phyloP scores from a whole-genome alignment of 2,888 invertebrate species.

The Melikaiella ostensackeni region DNA sequence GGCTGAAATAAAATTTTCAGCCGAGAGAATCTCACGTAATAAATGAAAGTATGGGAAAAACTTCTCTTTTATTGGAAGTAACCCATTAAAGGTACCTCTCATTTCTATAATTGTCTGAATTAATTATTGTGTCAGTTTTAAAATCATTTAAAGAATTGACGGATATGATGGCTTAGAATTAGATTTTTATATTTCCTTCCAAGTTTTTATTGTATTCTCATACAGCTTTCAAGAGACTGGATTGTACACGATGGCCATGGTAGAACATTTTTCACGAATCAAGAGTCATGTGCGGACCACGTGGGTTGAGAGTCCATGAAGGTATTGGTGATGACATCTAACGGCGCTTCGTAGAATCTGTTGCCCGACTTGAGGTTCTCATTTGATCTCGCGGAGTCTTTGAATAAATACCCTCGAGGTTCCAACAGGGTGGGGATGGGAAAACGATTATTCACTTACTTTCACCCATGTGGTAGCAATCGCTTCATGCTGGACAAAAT shows the following conservation, averaged over 20 bases:
- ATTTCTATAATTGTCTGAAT: too few species aligned
- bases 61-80: too few species aligned
- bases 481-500: slow-evolving; percentile 46
- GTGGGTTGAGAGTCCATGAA: slow-evolving; percentile 56
- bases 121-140: too few species aligned
- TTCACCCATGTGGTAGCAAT: slow-evolving; percentile 60
- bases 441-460: slow-evolving; percentile 66
- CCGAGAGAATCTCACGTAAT: not conserved
- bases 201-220: not conserved
- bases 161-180: not conserved
- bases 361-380: slow-evolving; percentile 16
- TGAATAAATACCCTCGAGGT: slow-evolving; percentile 52
- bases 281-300: slow-evolving; percentile 65
- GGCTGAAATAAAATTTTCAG: not conserved
- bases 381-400: slow-evolving; percentile 48
- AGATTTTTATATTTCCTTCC: not conserved
- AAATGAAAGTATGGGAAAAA: too few species aligned
- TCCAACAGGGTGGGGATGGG: slow-evolving; percentile 50
- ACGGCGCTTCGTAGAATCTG: slow-evolving; percentile 48
- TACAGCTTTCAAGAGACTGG: not conserved
- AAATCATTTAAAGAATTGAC: not conserved
- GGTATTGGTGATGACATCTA: slow-evolving; percentile 64
- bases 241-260: not conserved
- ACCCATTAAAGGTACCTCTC: too few species aligned
- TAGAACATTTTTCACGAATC: slow-evolving; percentile 41